These are phyloP conservation scores for Pherbina coryleti DNA, from an alignment of 2,888 invertebrate species.

Conservation along the genomic window DNA sequence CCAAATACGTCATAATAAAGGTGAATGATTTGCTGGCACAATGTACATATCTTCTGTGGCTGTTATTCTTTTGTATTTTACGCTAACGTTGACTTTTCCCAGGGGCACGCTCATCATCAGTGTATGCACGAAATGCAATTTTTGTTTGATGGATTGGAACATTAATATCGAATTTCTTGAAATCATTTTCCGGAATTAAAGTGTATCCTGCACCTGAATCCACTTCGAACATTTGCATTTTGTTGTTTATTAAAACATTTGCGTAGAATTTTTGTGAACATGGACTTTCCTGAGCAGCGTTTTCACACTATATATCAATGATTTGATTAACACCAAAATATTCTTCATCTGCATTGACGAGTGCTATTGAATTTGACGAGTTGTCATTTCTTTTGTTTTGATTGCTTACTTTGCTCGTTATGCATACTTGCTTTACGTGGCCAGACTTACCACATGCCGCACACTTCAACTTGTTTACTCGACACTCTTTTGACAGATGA, in stretches of 20 bases:
- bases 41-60: constrained; percentile 31
- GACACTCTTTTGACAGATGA: constrained; percentile 34
- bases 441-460: constrained; percentile 12
- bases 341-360: background rate
- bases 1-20: constrained; percentile 34
- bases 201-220: constrained; percentile 34
- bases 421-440: no score
- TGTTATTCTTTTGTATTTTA: constrained; percentile 14
- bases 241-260: constrained; percentile 23
- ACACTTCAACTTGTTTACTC: constrained; percentile 32
- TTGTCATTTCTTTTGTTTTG: background rate
- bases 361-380: constrained; percentile 20
- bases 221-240: constrained; percentile 19
- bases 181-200: constrained; percentile 20
- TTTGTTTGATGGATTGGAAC: constrained; percentile 6
- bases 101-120: constrained; percentile 29
- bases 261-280: background rate
- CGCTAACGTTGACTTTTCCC: constrained; percentile 33
- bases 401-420: background rate
- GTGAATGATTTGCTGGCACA: constrained; percentile 13
- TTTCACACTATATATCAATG: constrained; percentile 36
- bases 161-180: constrained; percentile 31
- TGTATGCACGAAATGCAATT: constrained; percentile 34
- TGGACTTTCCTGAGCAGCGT: constrained; percentile 4
- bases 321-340: constrained; percentile 39